Conservation (phyloP, 2,888 invertebrate species). For the Kuschelorhynchus macadamiae region DNA sequence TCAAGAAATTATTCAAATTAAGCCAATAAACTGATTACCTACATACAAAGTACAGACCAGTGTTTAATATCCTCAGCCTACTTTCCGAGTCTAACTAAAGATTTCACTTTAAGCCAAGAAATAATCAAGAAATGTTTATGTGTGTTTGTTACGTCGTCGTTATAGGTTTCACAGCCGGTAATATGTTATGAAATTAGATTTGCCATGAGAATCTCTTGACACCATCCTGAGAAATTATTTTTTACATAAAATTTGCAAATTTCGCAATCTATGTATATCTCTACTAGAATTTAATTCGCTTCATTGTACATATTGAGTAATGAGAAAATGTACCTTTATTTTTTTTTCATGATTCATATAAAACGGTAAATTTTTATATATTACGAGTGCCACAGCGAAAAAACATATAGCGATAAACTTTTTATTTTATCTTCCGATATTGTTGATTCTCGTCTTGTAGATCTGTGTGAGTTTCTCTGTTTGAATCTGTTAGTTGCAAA, state of each 20-base stretch:
- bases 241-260: not conserved
- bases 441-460: too few relatives aligned
- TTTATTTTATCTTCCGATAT: too few relatives aligned
- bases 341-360: too few relatives aligned
- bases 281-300: too few relatives aligned
- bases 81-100: conserved; percentile 35
- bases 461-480: too few relatives aligned
- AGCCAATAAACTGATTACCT: conserved; percentile 15
- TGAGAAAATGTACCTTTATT: too few relatives aligned
- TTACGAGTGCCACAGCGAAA: too few relatives aligned
- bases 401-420: too few relatives aligned
- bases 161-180: not conserved
- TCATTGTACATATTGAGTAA: too few relatives aligned
- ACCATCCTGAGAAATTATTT: conserved; percentile 1
- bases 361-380: too few relatives aligned
- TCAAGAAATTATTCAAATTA: not conserved
- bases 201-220: not conserved
- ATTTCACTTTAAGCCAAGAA: conserved; percentile 33
- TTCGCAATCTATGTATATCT: not conserved
- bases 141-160: not conserved
- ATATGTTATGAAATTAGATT: not conserved
- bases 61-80: conserved; percentile 21
- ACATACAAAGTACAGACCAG: conserved; percentile 10
- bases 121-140: conserved; percentile 8
- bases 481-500: too few relatives aligned